These are phyloP conservation scores for Austrolebias charrua DNA, from an alignment of 2,797 vertebrate species.

Conservation along the genomic window DNA sequence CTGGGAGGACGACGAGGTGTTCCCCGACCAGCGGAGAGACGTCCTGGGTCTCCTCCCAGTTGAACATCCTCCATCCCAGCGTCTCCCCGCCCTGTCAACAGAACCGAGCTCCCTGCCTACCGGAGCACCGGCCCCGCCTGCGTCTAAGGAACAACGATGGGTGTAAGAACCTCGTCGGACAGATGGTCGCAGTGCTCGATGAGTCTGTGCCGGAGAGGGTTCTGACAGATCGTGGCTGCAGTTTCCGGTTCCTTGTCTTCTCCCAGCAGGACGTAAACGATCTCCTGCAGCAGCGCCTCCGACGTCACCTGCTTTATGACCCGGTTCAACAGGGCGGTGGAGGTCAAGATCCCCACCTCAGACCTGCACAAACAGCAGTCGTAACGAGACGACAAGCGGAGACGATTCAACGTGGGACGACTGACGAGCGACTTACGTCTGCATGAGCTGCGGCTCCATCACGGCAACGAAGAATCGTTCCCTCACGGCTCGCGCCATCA, in stretches of 20 bases:
- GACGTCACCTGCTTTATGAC: slow-evolving; percentile 95
- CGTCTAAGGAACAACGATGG: no score
- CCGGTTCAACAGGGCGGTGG: slow-evolving; percentile 92
- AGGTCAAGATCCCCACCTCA: slow-evolving; percentile 95
- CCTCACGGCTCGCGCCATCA: slow-evolving; percentile 89
- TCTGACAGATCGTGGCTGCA: slow-evolving; percentile 74
- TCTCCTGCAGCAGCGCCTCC: slow-evolving; percentile 86
- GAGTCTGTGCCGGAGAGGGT: slow-evolving; percentile 88
- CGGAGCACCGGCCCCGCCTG: no score
- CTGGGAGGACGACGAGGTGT: no score
- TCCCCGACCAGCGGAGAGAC: no score
- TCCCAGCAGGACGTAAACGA: slow-evolving; percentile 91
- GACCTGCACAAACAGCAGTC: slow-evolving; percentile 77
- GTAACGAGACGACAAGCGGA: background rate
- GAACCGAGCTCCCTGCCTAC: no score
- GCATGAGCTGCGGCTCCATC: slow-evolving; percentile 98
- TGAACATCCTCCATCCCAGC: no score
- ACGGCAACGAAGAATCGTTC: slow-evolving; percentile 90
- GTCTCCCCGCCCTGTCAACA: no score
- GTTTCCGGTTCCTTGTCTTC: slow-evolving; percentile 88
- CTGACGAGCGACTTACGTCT: slow-evolving; percentile 87
- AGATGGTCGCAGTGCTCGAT: slow-evolving; percentile 99
- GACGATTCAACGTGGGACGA: slow-evolving; percentile 10
- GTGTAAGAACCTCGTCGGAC: slow-evolving; percentile 90
- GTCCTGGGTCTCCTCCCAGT: no score